A percentile compares a stretch with the other conserved stretches of the same genome.
phyloP scores from a whole-genome alignment of 1,140 invertebrate species.

The Anadara kagoshimensis region DNA sequence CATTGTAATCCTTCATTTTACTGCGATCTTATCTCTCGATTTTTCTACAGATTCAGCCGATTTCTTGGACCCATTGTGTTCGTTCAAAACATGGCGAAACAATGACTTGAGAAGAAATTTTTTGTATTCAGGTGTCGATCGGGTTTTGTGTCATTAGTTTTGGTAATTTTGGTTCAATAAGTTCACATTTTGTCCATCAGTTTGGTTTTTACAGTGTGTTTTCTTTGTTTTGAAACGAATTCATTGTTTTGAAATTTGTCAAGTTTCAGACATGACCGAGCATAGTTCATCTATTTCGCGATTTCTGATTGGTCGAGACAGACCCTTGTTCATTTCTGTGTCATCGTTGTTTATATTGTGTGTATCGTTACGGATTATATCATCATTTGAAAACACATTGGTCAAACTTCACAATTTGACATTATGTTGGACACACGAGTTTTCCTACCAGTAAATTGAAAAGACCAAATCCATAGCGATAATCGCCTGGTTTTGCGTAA shows the following conservation, averaged over 20 bases:
- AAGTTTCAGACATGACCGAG: constrained; percentile 55
- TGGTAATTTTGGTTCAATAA: neutral
- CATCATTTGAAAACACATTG: no score
- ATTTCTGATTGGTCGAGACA: constrained; percentile 49
- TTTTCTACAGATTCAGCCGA: constrained; percentile 29
- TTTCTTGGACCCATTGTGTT: constrained; percentile 43
- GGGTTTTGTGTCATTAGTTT: neutral
- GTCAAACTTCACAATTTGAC: no score
- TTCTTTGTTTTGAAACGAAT: constrained; percentile 31
- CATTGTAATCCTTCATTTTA: constrained; percentile 8
- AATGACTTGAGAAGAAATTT: constrained; percentile 35
- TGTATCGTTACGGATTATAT: no score
- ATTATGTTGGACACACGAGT: no score
- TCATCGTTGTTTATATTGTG: constrained; percentile 22
- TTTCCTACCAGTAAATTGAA: no score
- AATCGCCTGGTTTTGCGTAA: no score
- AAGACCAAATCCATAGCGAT: no score
- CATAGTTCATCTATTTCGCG: constrained; percentile 49
- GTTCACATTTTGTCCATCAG: neutral
- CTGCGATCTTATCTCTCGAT: constrained; percentile 36
- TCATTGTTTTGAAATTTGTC: constrained; percentile 32
- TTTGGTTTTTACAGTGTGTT: neutral
- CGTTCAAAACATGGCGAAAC: constrained; percentile 44
- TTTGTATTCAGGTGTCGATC: constrained; percentile 12
- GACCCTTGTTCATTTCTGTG: constrained; percentile 15